Conservation (phyloP, 2,797 vertebrate species). For the Hylomyscus alleni region DNA sequence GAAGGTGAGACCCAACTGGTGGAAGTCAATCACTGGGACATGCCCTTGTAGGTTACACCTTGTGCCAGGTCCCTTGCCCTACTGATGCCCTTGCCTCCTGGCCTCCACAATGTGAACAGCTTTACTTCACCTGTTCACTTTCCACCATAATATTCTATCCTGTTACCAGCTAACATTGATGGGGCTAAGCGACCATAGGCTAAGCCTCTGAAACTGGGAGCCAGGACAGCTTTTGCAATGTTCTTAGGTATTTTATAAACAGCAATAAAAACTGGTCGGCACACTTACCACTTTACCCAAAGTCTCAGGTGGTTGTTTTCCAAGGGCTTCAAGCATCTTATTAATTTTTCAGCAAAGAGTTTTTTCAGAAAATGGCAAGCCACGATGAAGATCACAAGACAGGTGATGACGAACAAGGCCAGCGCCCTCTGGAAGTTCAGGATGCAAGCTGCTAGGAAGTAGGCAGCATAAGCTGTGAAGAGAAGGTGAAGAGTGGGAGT, state of each 20-base stretch:
- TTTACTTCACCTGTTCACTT: too few species aligned
- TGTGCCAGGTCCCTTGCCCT: neutral
- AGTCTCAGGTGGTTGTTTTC: slow-evolving; percentile 85
- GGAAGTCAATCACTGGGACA: neutral
- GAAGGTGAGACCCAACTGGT: too few species aligned
- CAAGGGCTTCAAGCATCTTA: slow-evolving; percentile 88
- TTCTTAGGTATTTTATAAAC: neutral
- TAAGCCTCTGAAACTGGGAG: neutral
- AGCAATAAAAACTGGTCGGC: neutral
- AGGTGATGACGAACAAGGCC: slow-evolving; percentile 94
- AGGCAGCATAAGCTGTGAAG: slow-evolving; percentile 94
- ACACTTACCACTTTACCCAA: slow-evolving; percentile 93
- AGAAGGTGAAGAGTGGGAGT: slow-evolving; percentile 18
- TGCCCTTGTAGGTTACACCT: neutral
- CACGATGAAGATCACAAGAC: slow-evolving; percentile 88
- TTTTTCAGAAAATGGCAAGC: slow-evolving; percentile 90
- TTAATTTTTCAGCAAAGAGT: slow-evolving; percentile 90
- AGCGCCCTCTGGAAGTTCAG: slow-evolving; percentile 93
- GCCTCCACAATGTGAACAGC: neutral
- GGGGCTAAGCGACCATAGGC: neutral
- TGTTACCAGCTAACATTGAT: neutral
- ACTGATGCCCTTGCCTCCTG: neutral
- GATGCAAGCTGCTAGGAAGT: slow-evolving; percentile 94
- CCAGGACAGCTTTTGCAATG: neutral
- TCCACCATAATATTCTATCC: neutral